Evolutionary conservation across 2,888 invertebrate species (phyloP).

Genomic region (Drosophila mimica): DNA sequence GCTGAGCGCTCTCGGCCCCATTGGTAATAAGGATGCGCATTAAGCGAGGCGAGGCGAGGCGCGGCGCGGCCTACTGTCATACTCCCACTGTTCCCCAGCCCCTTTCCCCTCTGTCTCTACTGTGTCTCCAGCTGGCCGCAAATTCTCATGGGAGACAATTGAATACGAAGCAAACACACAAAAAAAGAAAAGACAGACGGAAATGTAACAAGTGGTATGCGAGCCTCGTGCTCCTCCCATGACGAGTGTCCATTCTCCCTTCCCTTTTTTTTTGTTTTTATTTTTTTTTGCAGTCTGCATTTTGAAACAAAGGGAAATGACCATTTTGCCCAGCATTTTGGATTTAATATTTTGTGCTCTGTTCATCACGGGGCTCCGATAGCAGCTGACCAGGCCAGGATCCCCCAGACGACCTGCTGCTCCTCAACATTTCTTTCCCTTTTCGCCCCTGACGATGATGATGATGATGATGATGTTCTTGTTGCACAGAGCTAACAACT

Average conservation of each 20-base stretch:
- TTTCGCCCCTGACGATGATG: constrained; percentile 3
- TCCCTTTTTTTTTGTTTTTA: not conserved
- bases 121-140: constrained; percentile 51
- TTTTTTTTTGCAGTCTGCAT: constrained; percentile 34
- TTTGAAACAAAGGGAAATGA: constrained; percentile 66
- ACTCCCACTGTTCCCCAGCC: not conserved
- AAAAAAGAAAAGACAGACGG: constrained; percentile 11
- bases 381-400: constrained; percentile 43
- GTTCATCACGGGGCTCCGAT: constrained; percentile 58
- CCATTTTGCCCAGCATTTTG: constrained; percentile 74
- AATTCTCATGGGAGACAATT: constrained; percentile 75
- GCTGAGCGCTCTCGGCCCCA: constrained; percentile 52
- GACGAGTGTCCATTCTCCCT: not conserved
- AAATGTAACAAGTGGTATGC: constrained; percentile 63
- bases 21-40: constrained; percentile 77
- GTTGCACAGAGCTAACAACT: constrained; percentile 34
- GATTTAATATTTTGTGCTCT: constrained; percentile 72
- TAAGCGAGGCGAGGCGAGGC: constrained; percentile 49
- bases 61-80: constrained; percentile 26
- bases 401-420: constrained; percentile 52
- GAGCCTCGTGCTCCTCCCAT: not conserved
- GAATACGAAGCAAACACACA: constrained; percentile 58
- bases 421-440: constrained; percentile 35
- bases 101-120: not conserved
- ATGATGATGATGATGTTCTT: constrained; percentile 22